Base-by-base conservation (phyloP, 2,113 vertebrate species). In the Connochaetes taurinus region DNA sequence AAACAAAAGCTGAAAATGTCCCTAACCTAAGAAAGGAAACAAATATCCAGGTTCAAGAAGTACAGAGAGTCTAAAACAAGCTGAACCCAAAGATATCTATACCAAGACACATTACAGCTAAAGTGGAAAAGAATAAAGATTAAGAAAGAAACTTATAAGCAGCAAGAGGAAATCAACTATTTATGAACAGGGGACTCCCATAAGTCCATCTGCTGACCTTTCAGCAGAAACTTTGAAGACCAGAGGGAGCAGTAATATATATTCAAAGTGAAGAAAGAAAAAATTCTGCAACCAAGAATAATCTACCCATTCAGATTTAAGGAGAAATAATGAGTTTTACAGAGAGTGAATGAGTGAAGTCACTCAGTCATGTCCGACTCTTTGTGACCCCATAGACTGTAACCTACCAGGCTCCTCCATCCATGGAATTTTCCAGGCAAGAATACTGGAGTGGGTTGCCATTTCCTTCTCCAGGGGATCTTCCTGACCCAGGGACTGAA, bases 341-440 rank as follows among this genome's bases (percentile, higher is more conserved):
- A 19, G 14, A 71, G 0, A 71, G n/a, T 71, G n/a, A 71, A 11
- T 36, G 64, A 36, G 9, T 11, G 17, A 71, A 17, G 3, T n/a
- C 3, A 0, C 62, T n/a, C 62, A 64, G 62, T n/a, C 3, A 1
- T 67, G 62, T 67, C 62, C 1, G 0, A 64, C 15, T n/a, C 62
- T 64, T n/a, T 64, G 33, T 17, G 15, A n/a, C 16, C 33, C 62
- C 33, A 2, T 64, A 33, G 33, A n/a, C 33, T 4, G 62, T 64
- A n/a, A 33, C 33, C 16, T 17, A n/a, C 62, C 62, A 64, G 31
- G 16, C 33, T n/a, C 7, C 16, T 64, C 62, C 33, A 0, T 64
- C 33, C 31, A n/a, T 64, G 62, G 7, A 16, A 17, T 64, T 64
- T 9, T 64, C 62, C 62, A 64, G 62, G 15, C 62, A n/a, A 64